Conservation (phyloP, 2,797 vertebrate species). For the Hypotaenidia okinawae region DNA sequence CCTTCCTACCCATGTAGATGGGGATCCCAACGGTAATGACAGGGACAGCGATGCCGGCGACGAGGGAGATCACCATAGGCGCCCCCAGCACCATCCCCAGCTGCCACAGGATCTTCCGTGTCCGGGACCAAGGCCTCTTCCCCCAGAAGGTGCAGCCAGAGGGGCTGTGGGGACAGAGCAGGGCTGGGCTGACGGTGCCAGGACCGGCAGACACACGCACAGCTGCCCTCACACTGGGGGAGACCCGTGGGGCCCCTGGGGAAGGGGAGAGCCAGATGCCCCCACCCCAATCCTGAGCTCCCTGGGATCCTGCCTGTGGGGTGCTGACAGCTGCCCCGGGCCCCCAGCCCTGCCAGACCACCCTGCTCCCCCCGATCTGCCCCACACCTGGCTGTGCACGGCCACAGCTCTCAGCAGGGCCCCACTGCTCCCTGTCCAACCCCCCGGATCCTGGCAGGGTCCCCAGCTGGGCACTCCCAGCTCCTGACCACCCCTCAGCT, state of each 20-base stretch:
- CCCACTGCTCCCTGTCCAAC: not conserved
- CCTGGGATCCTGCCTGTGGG: not conserved
- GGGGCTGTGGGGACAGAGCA: conserved; percentile 73
- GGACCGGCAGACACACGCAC: not conserved
- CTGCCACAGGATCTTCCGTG: conserved; percentile 89
- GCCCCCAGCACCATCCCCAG: conserved; percentile 91
- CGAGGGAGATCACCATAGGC: conserved; percentile 88
- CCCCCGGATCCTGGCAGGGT: not conserved
- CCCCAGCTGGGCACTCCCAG: not conserved
- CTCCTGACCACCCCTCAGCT: not conserved
- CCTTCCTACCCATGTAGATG: conserved; percentile 91
- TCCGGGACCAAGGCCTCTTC: conserved; percentile 90
- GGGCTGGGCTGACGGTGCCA: not conserved
- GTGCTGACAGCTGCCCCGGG: not conserved
- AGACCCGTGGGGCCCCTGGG: rapidly evolving
- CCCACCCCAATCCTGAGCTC: not conserved
- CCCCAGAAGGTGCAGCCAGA: conserved; percentile 94
- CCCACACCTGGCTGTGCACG: not conserved
- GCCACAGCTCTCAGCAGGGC: not conserved
- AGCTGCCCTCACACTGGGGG: rapidly evolving
- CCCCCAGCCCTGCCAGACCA: not conserved
- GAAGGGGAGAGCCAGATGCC: not conserved
- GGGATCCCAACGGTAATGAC: conserved; percentile 90
- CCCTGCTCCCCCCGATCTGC: not conserved
- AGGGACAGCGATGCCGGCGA: conserved; percentile 88